Evolutionary conservation across 2,113 vertebrate genomes (phyloP).

Genomic region (Eptesicus fuscus): DNA sequence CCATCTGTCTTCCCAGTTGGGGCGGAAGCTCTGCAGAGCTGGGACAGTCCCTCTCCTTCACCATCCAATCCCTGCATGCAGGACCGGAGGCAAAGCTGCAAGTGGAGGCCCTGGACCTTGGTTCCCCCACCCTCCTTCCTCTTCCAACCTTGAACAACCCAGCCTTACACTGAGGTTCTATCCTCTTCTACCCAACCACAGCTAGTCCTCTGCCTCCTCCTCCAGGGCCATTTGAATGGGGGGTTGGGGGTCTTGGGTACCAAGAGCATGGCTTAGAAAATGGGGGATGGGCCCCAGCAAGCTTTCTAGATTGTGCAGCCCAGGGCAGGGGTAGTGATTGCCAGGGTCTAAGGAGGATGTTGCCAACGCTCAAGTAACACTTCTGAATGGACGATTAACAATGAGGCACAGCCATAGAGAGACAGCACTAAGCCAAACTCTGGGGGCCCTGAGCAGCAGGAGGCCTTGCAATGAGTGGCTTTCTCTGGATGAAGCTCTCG

Average conservation of each 20-base stretch:
- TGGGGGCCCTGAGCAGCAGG: not conserved
- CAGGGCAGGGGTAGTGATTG: not conserved
- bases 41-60: not conserved
- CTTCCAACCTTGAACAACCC: not conserved
- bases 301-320: not conserved
- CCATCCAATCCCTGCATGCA: accelerated
- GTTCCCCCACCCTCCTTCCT: not conserved
- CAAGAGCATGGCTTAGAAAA: not conserved
- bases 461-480: not conserved
- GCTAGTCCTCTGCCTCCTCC: not conserved
- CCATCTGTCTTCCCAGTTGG: not conserved
- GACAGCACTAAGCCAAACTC: not conserved
- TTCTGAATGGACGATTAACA: not conserved
- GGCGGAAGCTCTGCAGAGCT: not conserved
- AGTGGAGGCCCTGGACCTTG: not conserved
- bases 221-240: not conserved
- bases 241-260: not conserved
- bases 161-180: not conserved
- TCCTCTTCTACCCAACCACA: not conserved
- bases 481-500: not conserved
- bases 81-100: not conserved
- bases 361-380: not conserved
- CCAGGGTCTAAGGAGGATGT: not conserved
- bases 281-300: not conserved
- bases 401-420: not conserved